A percentile compares a stretch with the other conserved stretches of the same genome.
Evolutionary conservation across 2,113 vertebrate species (phyloP).

Genomic region (Chauna torquata): DNA sequence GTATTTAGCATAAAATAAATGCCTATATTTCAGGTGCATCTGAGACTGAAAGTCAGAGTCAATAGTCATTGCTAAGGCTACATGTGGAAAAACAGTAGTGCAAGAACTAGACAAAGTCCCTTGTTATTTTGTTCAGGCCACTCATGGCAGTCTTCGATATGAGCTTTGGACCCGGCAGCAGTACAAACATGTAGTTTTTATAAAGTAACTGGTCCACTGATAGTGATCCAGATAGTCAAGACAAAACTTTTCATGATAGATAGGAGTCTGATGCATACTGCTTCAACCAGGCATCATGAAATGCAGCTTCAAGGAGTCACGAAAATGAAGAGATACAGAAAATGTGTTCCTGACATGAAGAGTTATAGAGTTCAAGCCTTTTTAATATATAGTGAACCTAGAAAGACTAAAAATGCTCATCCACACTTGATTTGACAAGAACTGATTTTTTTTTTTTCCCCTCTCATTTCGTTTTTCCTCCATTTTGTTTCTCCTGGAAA

Average conservation of each 20-base stretch:
- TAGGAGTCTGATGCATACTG: neutral
- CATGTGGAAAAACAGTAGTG: neutral
- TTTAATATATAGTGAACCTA: neutral
- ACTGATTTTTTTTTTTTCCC: too few species aligned
- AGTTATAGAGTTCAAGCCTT: neutral
- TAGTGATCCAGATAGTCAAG: neutral
- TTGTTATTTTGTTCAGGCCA: neutral
- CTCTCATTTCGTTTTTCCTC: fast-evolving
- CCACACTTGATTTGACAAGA: neutral
- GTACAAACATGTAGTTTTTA: neutral
- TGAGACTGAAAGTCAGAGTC: neutral
- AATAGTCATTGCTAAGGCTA: neutral
- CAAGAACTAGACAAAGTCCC: neutral
- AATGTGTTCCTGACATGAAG: neutral
- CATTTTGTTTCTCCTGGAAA: neutral
- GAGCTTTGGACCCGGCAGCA: fast-evolving
- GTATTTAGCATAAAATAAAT: neutral
- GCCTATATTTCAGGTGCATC: neutral
- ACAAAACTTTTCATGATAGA: neutral
- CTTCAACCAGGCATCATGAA: neutral
- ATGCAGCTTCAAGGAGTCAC: neutral
- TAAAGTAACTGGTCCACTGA: neutral
- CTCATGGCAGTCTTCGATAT: neutral
- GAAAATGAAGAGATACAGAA: neutral
- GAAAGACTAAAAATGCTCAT: neutral